These are phyloP conservation scores for Orestias chungarensis DNA, from an alignment of 2,797 vertebrate species.

Conservation along the genomic window DNA sequence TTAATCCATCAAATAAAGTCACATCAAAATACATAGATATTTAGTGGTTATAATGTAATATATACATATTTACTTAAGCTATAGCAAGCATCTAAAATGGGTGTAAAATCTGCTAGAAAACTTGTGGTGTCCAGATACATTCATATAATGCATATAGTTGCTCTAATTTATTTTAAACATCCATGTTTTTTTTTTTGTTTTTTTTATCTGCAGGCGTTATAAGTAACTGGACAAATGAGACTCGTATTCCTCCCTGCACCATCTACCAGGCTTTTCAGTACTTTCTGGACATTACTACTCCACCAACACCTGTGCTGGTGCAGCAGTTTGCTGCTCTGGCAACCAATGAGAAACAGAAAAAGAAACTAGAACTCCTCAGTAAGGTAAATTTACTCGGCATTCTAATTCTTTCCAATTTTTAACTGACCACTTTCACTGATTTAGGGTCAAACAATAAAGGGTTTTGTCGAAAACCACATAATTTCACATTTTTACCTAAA, in stretches of 20 bases:
- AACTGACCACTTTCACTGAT: slow-evolving; percentile 5
- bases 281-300: slow-evolving; percentile 97
- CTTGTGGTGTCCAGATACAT: too few species aligned
- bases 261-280: slow-evolving; percentile 96
- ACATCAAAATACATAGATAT: not conserved
- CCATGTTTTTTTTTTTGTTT: not conserved
- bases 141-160: not conserved
- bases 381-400: slow-evolving; percentile 83
- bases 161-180: slow-evolving; percentile 4
- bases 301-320: slow-evolving; percentile 91
- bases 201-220: slow-evolving; percentile 84
- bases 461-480: not conserved
- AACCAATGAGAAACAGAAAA: slow-evolving; percentile 91
- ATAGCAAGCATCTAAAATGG: too few species aligned
- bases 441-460: slow-evolving; percentile 7
- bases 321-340: slow-evolving; percentile 95
- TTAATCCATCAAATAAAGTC: not conserved
- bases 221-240: slow-evolving; percentile 95
- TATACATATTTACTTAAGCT: too few species aligned
- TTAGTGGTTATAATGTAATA: not conserved
- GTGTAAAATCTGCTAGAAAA: not conserved
- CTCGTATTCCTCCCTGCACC: slow-evolving; percentile 93
- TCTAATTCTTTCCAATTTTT: not conserved
- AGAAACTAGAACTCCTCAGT: slow-evolving; percentile 90
- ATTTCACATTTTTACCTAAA: not conserved